Conservation (phyloP, 2,888 invertebrate species). For the Labia minor region DNA sequence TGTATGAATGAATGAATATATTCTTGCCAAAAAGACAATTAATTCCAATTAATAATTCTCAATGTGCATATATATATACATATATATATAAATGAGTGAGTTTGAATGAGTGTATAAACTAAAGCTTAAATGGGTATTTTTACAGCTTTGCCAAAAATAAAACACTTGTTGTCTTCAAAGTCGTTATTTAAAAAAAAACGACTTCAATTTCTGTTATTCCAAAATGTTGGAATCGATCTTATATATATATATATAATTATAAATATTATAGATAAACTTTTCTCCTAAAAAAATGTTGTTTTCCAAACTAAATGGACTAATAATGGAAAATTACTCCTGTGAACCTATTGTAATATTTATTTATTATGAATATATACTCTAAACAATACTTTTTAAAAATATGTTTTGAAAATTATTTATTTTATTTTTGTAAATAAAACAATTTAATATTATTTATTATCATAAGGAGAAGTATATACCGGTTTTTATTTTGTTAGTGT, state of each 20-base stretch:
- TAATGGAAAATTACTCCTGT: not conserved
- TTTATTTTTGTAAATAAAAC: no score
- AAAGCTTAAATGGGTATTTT: not conserved
- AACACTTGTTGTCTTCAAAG: constrained; percentile 13
- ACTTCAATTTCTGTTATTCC: not conserved
- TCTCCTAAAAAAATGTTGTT: not conserved
- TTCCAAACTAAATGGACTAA: not conserved
- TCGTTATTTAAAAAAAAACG: not conserved
- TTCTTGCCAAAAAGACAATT: constrained; percentile 23
- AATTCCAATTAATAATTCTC: constrained; percentile 29
- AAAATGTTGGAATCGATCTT: not conserved
- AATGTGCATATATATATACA: constrained; percentile 15
- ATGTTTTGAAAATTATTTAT: no score
- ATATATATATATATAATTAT: not conserved
- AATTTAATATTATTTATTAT: no score
- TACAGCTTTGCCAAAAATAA: constrained; percentile 1
- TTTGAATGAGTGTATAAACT: not conserved
- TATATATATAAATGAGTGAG: not conserved
- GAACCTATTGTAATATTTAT: no score
- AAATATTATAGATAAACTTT: not conserved
- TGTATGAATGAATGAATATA: constrained; percentile 45
- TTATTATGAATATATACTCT: no score
- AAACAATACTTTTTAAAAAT: no score
- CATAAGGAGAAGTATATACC: no score
- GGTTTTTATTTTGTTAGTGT: no score